phyloP scores from a whole-genome alignment of 2,888 invertebrate species.

The Eucriotettix oculatus region DNA sequence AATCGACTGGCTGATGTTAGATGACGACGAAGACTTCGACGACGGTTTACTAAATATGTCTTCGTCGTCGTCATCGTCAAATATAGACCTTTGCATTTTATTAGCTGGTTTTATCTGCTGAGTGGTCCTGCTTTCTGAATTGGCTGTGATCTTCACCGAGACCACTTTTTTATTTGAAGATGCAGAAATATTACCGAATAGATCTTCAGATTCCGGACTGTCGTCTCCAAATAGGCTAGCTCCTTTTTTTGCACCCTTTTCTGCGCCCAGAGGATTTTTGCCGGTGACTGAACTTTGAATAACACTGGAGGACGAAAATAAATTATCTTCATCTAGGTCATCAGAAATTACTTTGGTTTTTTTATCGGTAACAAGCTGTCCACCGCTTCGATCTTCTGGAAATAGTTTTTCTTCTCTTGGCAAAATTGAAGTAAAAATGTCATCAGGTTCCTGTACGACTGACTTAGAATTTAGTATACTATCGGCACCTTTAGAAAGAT shows the following conservation, averaged over 20 bases:
- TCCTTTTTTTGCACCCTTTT: constrained; percentile 11
- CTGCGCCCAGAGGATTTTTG: constrained; percentile 12
- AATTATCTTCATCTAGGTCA: background rate
- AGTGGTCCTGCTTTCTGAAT: constrained; percentile 9
- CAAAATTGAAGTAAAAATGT: background rate
- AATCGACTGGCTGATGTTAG: too few species aligned
- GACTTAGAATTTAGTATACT: background rate
- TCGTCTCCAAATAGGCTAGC: constrained; percentile 23
- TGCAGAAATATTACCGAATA: constrained; percentile 18
- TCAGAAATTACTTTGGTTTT: background rate
- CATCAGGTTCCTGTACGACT: background rate
- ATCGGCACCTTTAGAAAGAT: background rate
- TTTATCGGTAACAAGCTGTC: background rate
- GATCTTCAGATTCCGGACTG: constrained; percentile 23
- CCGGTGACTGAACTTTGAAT: background rate
- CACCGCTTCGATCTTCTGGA: background rate
- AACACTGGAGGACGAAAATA: background rate
- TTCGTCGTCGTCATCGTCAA: constrained; percentile 26
- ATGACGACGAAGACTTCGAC: background rate
- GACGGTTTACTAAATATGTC: constrained; percentile 20
- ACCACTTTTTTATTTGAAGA: constrained; percentile 4
- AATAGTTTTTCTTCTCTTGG: too few species aligned
- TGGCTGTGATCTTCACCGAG: constrained; percentile 7
- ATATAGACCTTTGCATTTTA: constrained; percentile 23
- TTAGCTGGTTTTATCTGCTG: constrained; percentile 17